A percentile compares a stretch with the other conserved stretches of the same genome.
Evolutionary conservation across 1,140 invertebrate genomes (phyloP).

Genomic region (Oryctes rhinoceros): DNA sequence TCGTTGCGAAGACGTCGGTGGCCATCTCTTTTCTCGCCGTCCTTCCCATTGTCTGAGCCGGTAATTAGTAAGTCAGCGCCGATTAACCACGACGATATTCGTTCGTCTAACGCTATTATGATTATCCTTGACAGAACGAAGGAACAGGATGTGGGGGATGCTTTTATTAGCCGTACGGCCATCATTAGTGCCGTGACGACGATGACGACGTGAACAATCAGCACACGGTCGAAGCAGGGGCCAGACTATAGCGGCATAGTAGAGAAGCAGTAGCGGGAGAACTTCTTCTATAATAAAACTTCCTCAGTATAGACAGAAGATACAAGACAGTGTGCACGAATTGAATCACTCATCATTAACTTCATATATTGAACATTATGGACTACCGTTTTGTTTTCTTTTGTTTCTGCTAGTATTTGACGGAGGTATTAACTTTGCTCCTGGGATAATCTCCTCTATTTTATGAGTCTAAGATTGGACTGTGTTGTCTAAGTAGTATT

Average conservation of each 20-base stretch:
- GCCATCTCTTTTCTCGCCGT: conserved; percentile 47
- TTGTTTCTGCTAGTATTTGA: too few relatives aligned
- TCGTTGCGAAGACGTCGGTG: background rate
- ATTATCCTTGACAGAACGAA: conserved; percentile 59
- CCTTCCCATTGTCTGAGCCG: conserved; percentile 56
- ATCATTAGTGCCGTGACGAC: conserved; percentile 43
- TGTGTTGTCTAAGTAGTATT: too few relatives aligned
- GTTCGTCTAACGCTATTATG: conserved; percentile 61
- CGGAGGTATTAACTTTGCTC: too few relatives aligned
- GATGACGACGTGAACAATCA: conserved; percentile 37
- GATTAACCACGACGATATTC: conserved; percentile 60
- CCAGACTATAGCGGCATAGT: background rate
- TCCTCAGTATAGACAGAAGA: background rate
- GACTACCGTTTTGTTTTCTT: background rate
- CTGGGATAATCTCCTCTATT: too few relatives aligned
- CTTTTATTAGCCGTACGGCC: conserved; percentile 51
- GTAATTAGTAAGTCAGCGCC: conserved; percentile 61
- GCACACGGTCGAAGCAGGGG: conserved; percentile 1
- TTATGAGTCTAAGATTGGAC: too few relatives aligned
- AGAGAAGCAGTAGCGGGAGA: background rate
- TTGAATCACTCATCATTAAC: background rate
- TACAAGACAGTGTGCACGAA: too few relatives aligned
- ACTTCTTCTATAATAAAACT: conserved; percentile 9
- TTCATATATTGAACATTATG: background rate
- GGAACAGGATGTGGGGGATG: conserved; percentile 50